Base-by-base conservation (phyloP, 2,797 vertebrate species). In the Poeciliopsis turneri region DNA sequence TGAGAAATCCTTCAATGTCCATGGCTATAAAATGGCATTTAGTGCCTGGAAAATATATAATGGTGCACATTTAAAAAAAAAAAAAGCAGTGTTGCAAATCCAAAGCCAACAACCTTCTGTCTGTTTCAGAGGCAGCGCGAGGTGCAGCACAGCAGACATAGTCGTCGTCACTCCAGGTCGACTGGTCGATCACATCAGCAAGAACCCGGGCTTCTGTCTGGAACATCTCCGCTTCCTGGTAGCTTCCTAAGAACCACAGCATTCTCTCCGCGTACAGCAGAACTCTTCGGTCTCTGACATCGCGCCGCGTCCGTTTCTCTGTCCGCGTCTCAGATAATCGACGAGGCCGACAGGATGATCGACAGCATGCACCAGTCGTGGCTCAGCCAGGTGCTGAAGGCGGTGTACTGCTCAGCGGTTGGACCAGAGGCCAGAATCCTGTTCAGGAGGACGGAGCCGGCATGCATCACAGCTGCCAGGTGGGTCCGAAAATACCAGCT, bases 301-400 rank as follows among this genome's bases (percentile, higher is more conserved):
- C 4, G 72, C 23, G 0, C 20, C 18, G 13, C 16, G 43, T 23
- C 15, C 1, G 0, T 45, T 76, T 15, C 46, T 33, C 78, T n/a
- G 39, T 23, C 61, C 1, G 33, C 36, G 33, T 36, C 16, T 2
- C 80, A 99, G 98, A 92, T 99, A 0, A 91, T 99, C 4, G 98
- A 99, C 2, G 98, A 99, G 89, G 98, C 98, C 0, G 98, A 99
- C 92, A 95, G 97, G 61, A 99, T 99, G 98, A 96, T 99, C 0
- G 98, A 99, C 94, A 96, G 96, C 91, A 97, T 98, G 97, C 97
- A 98, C 88, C 98, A 99, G 92, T 95, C 96, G 10, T 99, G 98
- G 96, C 96, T 99, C 71, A 94, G 92, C 43, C 96, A 97, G 49
- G 96, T 98, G 53, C 93, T 94, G 77, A 96, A 89, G n/a, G 97